Evolutionary conservation across 92 coral and sea anemone genomes (phyloP).

Genomic region (Epizoanthus fatuus): DNA sequence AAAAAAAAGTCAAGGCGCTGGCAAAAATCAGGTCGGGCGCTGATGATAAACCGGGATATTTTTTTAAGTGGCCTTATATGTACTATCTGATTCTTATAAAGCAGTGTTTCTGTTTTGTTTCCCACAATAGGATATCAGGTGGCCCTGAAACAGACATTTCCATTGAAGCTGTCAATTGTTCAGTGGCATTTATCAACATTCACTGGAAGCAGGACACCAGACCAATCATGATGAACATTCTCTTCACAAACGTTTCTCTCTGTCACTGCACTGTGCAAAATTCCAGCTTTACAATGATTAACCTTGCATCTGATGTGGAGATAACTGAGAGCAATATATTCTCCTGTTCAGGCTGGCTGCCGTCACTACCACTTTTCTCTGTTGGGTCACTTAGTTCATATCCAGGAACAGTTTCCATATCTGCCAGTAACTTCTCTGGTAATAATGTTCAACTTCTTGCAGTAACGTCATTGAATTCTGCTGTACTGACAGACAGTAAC

Average conservation of each 20-base stretch:
- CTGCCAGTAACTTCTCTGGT: conserved; percentile 3
- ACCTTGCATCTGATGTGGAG: conserved; percentile 32
- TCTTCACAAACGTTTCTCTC: conserved; percentile 18
- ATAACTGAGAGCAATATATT: neutral
- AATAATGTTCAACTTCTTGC: conserved; percentile 23
- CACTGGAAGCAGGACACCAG: conserved; percentile 23
- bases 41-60: too few species aligned
- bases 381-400: conserved; percentile 12
- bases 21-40: too few species aligned
- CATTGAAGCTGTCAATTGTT: conserved; percentile 24
- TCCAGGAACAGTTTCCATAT: conserved; percentile 9
- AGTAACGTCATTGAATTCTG: conserved; percentile 2
- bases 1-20: too few species aligned
- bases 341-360: conserved; percentile 27
- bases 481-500: neutral
- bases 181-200: conserved; percentile 30
- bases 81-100: too few species aligned
- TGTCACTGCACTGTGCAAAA: conserved; percentile 25
- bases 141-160: conserved; percentile 35
- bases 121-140: neutral
- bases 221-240: conserved; percentile 15
- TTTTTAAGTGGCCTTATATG: too few species aligned
- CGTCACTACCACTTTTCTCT: conserved; percentile 26
- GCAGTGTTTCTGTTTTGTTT: too few species aligned
- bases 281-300: conserved; percentile 16